phyloP scores from a whole-genome alignment of 2,797 vertebrate genomes.

The Molossus alvarezi region DNA sequence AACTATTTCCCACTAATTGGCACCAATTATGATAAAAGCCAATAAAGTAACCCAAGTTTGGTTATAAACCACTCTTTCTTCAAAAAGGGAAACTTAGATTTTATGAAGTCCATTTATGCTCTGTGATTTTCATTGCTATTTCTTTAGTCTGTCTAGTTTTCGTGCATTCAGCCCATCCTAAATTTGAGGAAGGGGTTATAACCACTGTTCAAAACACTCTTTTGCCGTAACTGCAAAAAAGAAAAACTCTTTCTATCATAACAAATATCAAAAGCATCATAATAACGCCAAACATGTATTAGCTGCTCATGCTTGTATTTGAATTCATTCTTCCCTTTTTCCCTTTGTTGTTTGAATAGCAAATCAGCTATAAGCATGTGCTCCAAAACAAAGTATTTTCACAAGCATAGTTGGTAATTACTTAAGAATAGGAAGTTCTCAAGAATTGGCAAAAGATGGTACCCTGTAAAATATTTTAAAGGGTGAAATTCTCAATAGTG shows the following conservation, averaged over 20 bases:
- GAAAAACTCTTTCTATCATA: not conserved
- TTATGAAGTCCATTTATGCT: not conserved
- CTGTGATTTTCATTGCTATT: conserved; percentile 35
- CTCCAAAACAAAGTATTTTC: conserved; percentile 51
- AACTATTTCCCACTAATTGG: not conserved
- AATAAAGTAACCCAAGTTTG: not conserved
- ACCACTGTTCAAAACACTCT: conserved; percentile 35
- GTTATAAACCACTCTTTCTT: not conserved
- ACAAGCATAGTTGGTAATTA: not conserved
- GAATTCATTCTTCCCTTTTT: conserved; percentile 6
- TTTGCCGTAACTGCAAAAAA: conserved; percentile 33
- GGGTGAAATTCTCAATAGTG: conserved; percentile 27
- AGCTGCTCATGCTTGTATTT: not conserved
- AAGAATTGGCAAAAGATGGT: conserved; percentile 11
- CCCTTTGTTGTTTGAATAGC: conserved; percentile 9
- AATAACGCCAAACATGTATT: not conserved
- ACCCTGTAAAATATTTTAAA: conserved; percentile 43
- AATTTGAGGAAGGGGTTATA: conserved; percentile 23
- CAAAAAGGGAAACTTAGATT: conserved; percentile 9
- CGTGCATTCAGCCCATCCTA: not conserved
- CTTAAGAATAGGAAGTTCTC: not conserved
- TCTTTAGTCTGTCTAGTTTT: conserved; percentile 35
- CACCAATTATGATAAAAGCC: conserved; percentile 8
- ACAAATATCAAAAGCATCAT: conserved; percentile 15
- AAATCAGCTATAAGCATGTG: not conserved